Percentiles rank a stretch among this genome's conserved stretches.
Evolutionary conservation across 2,888 invertebrate species (phyloP).

Genomic region (Phorcus lineatus): DNA sequence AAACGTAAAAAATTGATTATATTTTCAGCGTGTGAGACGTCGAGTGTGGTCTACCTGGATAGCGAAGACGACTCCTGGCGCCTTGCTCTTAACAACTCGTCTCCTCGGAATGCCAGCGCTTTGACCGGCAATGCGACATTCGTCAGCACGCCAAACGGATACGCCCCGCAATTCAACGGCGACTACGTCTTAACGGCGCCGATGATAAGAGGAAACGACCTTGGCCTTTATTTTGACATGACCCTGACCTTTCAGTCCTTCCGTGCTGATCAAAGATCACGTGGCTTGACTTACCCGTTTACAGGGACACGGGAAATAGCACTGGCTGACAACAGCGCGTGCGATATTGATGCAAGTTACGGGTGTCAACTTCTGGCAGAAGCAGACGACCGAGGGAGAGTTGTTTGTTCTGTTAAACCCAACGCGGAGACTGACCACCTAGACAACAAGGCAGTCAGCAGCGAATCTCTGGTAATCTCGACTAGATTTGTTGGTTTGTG

Average conservation of each 20-base stretch:
- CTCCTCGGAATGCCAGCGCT: background rate
- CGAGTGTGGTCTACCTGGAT: background rate
- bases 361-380: background rate
- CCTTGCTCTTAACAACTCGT: background rate
- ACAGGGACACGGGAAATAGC: background rate
- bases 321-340: slow-evolving; percentile 10
- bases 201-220: background rate
- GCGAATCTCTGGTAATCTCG: background rate
- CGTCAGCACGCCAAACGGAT: background rate
- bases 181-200: background rate
- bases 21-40: background rate
- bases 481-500: too few species aligned
- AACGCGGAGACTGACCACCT: too few species aligned
- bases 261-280: background rate
- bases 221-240: slow-evolving; percentile 18
- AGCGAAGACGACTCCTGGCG: background rate
- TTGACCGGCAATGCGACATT: slow-evolving; percentile 3
- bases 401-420: background rate
- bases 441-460: background rate
- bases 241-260: background rate
- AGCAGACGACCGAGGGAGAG: background rate
- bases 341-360: background rate
- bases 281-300: background rate
- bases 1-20: background rate
- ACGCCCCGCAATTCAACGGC: background rate